Evolutionary conservation across 2,113 vertebrate species (phyloP).

Genomic region (Pycnonotus jocosus): DNA sequence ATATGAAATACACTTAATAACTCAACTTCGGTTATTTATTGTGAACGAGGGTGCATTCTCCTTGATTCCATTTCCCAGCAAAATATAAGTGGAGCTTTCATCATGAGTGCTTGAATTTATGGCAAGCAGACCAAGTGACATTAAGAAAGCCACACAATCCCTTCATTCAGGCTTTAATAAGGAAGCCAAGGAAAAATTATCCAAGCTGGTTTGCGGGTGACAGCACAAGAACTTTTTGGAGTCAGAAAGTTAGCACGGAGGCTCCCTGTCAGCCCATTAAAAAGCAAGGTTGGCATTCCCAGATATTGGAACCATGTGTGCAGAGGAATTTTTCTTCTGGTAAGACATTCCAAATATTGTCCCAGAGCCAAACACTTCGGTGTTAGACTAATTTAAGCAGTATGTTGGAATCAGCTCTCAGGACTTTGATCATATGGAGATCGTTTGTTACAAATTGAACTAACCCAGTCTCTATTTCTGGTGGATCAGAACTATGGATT

Average conservation of each 20-base stretch:
- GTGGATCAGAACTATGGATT: slow-evolving; percentile 99
- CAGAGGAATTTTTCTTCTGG: slow-evolving; percentile 95
- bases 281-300: slow-evolving; percentile 92
- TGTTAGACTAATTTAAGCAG: slow-evolving; percentile 99
- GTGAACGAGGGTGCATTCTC: slow-evolving; percentile 77
- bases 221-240: slow-evolving; percentile 91
- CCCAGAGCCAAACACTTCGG: slow-evolving; percentile 97
- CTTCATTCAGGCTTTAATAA: slow-evolving; percentile 86
- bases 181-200: slow-evolving; percentile 83
- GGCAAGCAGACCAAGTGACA: slow-evolving; percentile 79
- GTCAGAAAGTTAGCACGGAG: slow-evolving; percentile 94
- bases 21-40: slow-evolving; percentile 80
- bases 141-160: slow-evolving; percentile 83
- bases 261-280: slow-evolving; percentile 99
- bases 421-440: slow-evolving; percentile 99
- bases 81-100: slow-evolving; percentile 83
- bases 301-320: slow-evolving; percentile 99
- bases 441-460: slow-evolving; percentile 99
- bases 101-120: slow-evolving; percentile 77
- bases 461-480: slow-evolving; percentile 95
- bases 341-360: slow-evolving; percentile 99
- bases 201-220: slow-evolving; percentile 90
- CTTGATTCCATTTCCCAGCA: slow-evolving; percentile 79
- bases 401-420: slow-evolving; percentile 95
- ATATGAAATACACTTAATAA: slow-evolving; percentile 83